Evolutionary conservation across 2,888 invertebrate genomes (phyloP), one percentile per base, ranked within the genome.

Genomic region (Fabriciana adippe): DNA sequence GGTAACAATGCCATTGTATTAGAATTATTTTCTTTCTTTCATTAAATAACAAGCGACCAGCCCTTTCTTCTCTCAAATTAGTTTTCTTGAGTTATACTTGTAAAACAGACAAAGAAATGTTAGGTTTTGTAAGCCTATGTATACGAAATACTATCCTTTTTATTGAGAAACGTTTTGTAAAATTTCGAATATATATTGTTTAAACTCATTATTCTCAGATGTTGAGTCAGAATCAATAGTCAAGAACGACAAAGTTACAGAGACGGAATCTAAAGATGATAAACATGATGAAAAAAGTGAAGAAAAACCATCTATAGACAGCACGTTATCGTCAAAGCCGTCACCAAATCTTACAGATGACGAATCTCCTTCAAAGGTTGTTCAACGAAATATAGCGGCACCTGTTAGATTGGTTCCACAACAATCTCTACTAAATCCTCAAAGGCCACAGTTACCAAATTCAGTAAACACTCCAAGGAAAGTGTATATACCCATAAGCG

Each of bases 261-360:
- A 47, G 14, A 11, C 13, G 6, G 60, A 60, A 51, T 4, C 14
- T 15, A 47, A 64, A 50, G 53, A 64, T 6, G 16, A 18, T 55
- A n/a, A 6, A 45, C 31, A n/a, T 6, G 53, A 61, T 16, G 48
- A 56, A 26, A 62, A 8, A 48, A 67, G 16, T 6, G 11, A 18
- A 60, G 48, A 56, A 47, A 69, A 71, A 16, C 21, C 56, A 64
- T 4, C 35, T 6, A 6, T 35, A 35, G 8, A 35, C 26, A 35
- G 56, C 47, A 18, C 13, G 41, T n/a, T 56, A 62, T 55, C 81
- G 80, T 68, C 72, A 74, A 59, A 92, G 92, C 74, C 92, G 92
- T 4, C 90, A 14, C 92, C 92, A 6, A 97, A 97, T 86, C 89
- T 97, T 67, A 97, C 97, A 0, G 96, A 96, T 71, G 97, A 97